Conservation (phyloP, 2,113 vertebrate species). For the Austrofundulus limnaeus region DNA sequence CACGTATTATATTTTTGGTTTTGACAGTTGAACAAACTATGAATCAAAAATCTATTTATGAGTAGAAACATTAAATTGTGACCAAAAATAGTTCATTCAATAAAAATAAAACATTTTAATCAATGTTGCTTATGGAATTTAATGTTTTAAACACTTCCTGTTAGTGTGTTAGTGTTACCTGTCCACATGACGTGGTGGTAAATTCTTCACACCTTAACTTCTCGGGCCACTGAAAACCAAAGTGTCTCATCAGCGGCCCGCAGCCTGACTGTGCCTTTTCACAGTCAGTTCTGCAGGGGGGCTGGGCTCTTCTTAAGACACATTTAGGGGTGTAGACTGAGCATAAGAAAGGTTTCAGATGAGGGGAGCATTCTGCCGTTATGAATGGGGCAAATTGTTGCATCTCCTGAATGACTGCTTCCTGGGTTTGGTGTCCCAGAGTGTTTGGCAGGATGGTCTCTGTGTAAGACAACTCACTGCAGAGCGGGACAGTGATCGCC, state of each 20-base stretch:
- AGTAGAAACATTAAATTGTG: too few relatives aligned
- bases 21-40: too few relatives aligned
- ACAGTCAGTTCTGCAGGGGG: conserved; percentile 85
- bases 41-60: too few relatives aligned
- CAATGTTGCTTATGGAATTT: too few relatives aligned
- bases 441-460: conserved; percentile 77
- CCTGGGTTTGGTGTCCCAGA: conserved; percentile 71
- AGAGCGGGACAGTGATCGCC: conserved; percentile 81
- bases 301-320: conserved; percentile 80
- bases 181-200: conserved; percentile 56
- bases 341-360: conserved; percentile 87
- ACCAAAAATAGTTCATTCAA: too few relatives aligned
- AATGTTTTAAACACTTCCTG: not conserved
- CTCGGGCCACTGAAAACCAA: conserved; percentile 84
- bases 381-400: conserved; percentile 74
- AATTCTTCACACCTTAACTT: conserved; percentile 82
- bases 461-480: conserved; percentile 80
- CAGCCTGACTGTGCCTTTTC: conserved; percentile 83
- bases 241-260: conserved; percentile 82
- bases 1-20: too few relatives aligned
- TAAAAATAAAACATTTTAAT: too few relatives aligned
- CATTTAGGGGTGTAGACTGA: conserved; percentile 87
- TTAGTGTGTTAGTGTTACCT: conserved; percentile 27
- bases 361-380: conserved; percentile 80
- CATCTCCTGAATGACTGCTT: conserved; percentile 74